These are phyloP conservation scores for Caloenas nicobarica DNA, from an alignment of 2,113 vertebrate species.

Conservation along the genomic window DNA sequence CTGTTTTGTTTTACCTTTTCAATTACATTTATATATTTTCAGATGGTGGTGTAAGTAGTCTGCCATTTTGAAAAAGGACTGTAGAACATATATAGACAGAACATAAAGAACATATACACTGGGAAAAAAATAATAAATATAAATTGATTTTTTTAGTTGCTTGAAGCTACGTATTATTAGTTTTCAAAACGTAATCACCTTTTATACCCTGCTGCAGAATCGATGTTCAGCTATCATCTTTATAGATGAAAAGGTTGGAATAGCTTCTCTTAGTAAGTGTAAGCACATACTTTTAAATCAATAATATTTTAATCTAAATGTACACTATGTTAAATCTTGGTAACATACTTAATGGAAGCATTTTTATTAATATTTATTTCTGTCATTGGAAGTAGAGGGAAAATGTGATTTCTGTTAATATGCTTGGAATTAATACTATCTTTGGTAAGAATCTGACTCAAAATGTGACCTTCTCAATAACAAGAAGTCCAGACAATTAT, in stretches of 20 bases:
- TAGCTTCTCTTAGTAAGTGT: background rate
- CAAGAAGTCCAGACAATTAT: background rate
- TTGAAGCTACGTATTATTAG: background rate
- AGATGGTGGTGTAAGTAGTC: background rate
- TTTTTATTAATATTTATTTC: background rate
- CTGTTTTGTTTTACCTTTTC: background rate
- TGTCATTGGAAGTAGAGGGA: background rate
- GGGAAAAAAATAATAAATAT: slow-evolving; percentile 23
- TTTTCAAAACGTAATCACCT: slow-evolving; percentile 2
- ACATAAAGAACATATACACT: background rate
- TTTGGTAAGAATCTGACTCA: background rate
- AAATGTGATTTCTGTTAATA: background rate
- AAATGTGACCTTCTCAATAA: background rate
- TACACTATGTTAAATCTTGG: background rate
- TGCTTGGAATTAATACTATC: background rate
- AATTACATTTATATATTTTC: background rate
- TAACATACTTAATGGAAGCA: background rate
- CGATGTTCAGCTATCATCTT: background rate
- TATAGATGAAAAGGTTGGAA: background rate
- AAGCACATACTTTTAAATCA: background rate
- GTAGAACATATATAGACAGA: background rate
- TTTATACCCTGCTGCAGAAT: background rate
- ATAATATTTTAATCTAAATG: slow-evolving; percentile 4
- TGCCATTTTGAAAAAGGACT: background rate
- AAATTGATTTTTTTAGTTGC: background rate